Conservation (phyloP, 1,140 invertebrate species). For the Triops cancriformis region DNA sequence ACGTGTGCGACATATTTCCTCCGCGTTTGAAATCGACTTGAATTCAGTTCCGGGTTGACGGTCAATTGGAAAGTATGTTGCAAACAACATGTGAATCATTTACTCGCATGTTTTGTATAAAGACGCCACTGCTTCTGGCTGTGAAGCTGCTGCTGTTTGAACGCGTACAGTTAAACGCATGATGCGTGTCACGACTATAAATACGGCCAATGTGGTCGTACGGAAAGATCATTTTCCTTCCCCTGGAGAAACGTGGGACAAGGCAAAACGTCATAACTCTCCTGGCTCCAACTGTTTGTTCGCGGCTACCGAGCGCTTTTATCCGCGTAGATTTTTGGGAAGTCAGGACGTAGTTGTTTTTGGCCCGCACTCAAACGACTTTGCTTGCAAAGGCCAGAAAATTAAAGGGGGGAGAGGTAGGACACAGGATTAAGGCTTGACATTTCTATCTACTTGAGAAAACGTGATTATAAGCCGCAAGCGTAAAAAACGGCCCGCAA, state of each 20-base stretch:
- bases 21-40: no score
- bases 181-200: constrained; percentile 8
- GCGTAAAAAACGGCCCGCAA: neutral
- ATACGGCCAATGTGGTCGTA: neutral
- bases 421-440: constrained; percentile 7
- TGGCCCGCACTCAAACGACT: neutral
- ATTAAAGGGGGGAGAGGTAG: neutral
- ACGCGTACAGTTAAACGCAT: neutral
- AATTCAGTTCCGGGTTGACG: no score
- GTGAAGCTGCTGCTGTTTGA: neutral
- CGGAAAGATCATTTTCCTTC: neutral
- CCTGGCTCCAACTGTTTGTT: neutral
- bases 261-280: neutral
- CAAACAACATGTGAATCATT: no score
- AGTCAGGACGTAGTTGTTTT: neutral
- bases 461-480: neutral
- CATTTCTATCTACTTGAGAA: constrained; percentile 2
- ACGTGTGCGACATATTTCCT: no score
- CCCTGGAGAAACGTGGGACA: neutral
- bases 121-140: neutral
- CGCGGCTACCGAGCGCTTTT: neutral
- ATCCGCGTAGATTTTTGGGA: neutral
- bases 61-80: no score
- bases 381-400: neutral
- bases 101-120: neutral